These are phyloP conservation scores for Oreohelix idahoensis DNA, from an alignment of 1,140 invertebrate genomes.

Conservation along the genomic window DNA sequence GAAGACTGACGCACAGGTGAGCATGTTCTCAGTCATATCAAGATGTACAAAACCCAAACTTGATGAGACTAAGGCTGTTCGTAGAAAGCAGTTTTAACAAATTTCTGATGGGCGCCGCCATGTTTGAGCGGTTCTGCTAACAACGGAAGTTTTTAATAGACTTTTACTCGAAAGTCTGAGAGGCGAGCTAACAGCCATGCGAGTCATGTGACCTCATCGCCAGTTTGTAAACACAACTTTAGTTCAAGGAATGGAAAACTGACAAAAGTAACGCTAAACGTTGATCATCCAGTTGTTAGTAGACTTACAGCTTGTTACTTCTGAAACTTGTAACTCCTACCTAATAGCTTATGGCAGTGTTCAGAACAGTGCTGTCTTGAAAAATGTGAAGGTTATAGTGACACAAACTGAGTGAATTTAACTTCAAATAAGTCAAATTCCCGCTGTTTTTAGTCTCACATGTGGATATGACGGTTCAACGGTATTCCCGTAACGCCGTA, in stretches of 20 bases:
- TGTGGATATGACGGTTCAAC: no score
- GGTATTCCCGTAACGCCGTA: no score
- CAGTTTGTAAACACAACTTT: slow-evolving; percentile 31
- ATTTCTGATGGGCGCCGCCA: slow-evolving; percentile 63
- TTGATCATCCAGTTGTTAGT: no score
- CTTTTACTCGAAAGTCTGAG: slow-evolving; percentile 6
- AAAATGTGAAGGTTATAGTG: no score
- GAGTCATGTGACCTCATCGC: slow-evolving; percentile 48
- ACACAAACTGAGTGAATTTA: no score
- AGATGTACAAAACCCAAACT: background rate
- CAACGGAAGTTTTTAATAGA: slow-evolving; percentile 58
- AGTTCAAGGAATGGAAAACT: no score
- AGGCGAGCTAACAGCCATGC: slow-evolving; percentile 11
- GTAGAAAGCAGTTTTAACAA: background rate
- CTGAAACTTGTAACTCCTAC: no score
- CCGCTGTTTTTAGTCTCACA: background rate
- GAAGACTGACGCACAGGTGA: slow-evolving; percentile 36
- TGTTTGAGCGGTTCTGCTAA: slow-evolving; percentile 57
- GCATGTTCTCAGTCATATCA: slow-evolving; percentile 13
- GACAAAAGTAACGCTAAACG: no score
- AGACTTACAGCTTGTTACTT: no score
- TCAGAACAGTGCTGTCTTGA: no score
- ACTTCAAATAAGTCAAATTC: background rate
- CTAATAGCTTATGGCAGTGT: no score
- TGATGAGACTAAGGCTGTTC: background rate